Evolutionary conservation across 2,888 invertebrate species (phyloP), one percentile per base, ranked within the genome.

Genomic region (Himalopsyche tibetana): DNA sequence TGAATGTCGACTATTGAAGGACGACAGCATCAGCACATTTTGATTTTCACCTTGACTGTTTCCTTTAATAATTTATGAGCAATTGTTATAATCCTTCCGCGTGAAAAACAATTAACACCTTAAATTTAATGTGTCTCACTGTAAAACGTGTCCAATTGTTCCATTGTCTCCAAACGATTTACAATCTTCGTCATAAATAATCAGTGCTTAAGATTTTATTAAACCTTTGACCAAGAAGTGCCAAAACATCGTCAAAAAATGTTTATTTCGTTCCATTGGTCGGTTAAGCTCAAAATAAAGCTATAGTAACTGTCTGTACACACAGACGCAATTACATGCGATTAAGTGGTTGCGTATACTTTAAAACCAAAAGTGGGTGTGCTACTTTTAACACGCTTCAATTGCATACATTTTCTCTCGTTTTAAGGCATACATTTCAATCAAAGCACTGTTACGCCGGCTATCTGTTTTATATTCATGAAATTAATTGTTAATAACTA

Each of bases 61-160:
- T 87, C 87, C 87, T 85, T 74, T 79, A 74, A 63, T 63, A 63
- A 82, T 87, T 87, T 86, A 87, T 81, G 28, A 40, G 83, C 86
- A 63, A 86, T 85, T 84, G 87, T 86, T 80, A 19, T 12, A 11
- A n/a, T 81, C 45, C 82, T 86, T 86, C 85, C 87, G 87, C 82
- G 82, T 84, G 82, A 82, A 85, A 82, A 85, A 86, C 80, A 84
- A 84, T 87, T 85, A 82, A 56, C 81, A 63, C 19, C 51, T 82
- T 63, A 81, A 80, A 81, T 84, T 80, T 55, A 80, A 55, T 51
- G 51, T 83, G 55, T 81, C 63, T 84, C 82, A 63, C 5, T 28
- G 19, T 63, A 19, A 63, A 63, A 63, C 63, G 19, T 19, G 45
- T 81, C 81, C 56, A 80, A 81, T 84, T 56, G 80, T 42, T 82